Evolutionary conservation across 2,797 vertebrate species (phyloP), one percentile per base, ranked within the genome.

Genomic region (Australoheros facetus): DNA sequence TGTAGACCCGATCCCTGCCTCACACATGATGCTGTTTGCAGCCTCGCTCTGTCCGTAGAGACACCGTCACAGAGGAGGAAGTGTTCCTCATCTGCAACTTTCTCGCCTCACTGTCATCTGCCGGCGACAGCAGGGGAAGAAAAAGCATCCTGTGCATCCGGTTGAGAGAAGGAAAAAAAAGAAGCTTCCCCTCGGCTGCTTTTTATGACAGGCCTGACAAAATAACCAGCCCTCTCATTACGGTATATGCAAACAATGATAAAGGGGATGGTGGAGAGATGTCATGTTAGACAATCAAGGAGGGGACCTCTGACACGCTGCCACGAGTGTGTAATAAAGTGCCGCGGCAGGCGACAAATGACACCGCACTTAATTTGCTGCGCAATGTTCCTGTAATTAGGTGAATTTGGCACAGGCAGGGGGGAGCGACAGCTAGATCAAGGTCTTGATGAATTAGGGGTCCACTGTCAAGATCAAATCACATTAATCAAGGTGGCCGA

Each of bases 401-500:
- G 95, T 92, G 94, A 95, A 96, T 96, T 95, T 96, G 96, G 96
- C 94, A 84, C 88, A 32, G 1, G 95, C 92, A 92, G 93, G 71
- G 93, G 91, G 85, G 91, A 95, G 90, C 94, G 96, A 95, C 94
- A 96, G 95, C 94, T 83, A 93, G 94, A 96, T 95, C 95, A 95
- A 62, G 92, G 95, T 92, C 94, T 92, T 97, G 97, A 98, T 97
- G 96, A 96, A 97, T 96, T 94, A 93, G 95, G 95, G 95, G 92
- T 93, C 90, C 94, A 95, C 94, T 95, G 92, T 96, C 95, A 95
- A 94, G 94, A 95, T 96, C 95, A 9, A 75, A 96, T 96, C 95
- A 96, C 96, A 97, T 96, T 96, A 97, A 97, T 97, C 96, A 97
- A 90, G 82, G 93, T 95, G 91, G 95, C 93, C 91, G 94, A 95